Conservation (phyloP, 2,797 vertebrate species). For the Danio tinwini region DNA sequence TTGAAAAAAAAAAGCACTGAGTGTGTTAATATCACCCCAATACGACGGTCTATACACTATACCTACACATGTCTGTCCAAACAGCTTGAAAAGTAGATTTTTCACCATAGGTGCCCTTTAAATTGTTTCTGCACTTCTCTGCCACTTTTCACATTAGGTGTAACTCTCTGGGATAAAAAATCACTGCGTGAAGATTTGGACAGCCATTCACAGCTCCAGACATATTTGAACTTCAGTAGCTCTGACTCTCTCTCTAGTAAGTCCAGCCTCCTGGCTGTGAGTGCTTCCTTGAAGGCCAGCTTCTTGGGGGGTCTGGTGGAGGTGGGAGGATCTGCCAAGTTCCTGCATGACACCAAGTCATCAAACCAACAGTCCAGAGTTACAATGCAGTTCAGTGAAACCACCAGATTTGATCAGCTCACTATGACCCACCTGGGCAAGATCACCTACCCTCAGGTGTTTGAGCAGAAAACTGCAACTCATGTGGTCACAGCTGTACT, state of each 20-base stretch:
- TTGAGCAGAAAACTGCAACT: slow-evolving; percentile 30
- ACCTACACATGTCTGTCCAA: too few relatives aligned
- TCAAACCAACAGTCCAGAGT: slow-evolving; percentile 10
- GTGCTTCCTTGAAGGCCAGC: slow-evolving; percentile 33
- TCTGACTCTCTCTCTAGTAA: slow-evolving; percentile 17
- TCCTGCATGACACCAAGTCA: slow-evolving; percentile 15
- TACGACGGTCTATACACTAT: too few relatives aligned
- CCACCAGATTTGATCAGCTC: slow-evolving; percentile 20
- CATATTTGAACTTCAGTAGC: not conserved
- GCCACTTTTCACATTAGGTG: not conserved
- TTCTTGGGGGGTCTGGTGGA: slow-evolving; percentile 26
- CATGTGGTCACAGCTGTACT: slow-evolving; percentile 48
- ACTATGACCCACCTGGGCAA: not conserved
- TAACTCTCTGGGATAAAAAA: slow-evolving; percentile 8
- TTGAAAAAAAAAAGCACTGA: too few relatives aligned
- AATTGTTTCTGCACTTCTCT: too few relatives aligned
- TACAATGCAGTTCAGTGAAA: slow-evolving; percentile 37
- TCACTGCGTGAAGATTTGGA: not conserved
- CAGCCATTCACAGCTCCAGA: not conserved
- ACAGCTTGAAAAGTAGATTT: too few relatives aligned
- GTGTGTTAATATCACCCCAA: too few relatives aligned
- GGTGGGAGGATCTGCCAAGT: slow-evolving; percentile 24
- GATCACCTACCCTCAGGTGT: not conserved
- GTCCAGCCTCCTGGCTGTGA: slow-evolving; percentile 13
- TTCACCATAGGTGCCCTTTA: too few relatives aligned